Evolutionary conservation across 1,140 invertebrate species (phyloP).

Genomic region (Conus betulinus): DNA sequence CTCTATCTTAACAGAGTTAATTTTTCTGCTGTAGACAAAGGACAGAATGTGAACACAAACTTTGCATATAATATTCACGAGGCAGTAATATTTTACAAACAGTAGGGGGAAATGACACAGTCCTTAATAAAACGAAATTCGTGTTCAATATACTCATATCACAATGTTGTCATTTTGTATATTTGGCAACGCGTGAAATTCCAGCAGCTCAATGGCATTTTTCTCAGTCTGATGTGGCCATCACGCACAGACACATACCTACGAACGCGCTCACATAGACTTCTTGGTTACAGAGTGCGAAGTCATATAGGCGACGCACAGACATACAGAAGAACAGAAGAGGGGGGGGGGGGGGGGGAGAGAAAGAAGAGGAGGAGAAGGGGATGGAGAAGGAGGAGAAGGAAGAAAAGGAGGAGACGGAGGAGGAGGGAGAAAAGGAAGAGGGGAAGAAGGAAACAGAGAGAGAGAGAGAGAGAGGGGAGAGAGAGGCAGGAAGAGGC

Average conservation of each 20-base stretch:
- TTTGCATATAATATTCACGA: too few species aligned
- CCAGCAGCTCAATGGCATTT: too few species aligned
- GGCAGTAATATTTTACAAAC: too few species aligned
- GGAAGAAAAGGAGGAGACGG: background rate
- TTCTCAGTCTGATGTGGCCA: background rate
- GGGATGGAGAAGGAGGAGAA: background rate
- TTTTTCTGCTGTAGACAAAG: too few species aligned
- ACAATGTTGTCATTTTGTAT: too few species aligned
- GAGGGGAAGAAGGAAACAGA: conserved; percentile 4
- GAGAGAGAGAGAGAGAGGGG: conserved; percentile 1
- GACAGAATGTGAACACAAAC: too few species aligned
- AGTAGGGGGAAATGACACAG: background rate
- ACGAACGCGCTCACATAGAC: background rate
- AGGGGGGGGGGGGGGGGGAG: background rate
- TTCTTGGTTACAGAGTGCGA: background rate
- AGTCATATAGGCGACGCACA: background rate
- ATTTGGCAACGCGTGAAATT: too few species aligned
- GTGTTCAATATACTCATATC: background rate
- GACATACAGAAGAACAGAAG: too few species aligned
- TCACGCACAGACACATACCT: background rate
- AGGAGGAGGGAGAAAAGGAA: background rate
- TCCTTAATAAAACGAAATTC: background rate
- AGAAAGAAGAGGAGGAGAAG: background rate
- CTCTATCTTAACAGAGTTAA: too few species aligned
- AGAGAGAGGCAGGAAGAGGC: background rate